phyloP scores from a whole-genome alignment of 2,888 invertebrate species.

The Deroplatys truncata region DNA sequence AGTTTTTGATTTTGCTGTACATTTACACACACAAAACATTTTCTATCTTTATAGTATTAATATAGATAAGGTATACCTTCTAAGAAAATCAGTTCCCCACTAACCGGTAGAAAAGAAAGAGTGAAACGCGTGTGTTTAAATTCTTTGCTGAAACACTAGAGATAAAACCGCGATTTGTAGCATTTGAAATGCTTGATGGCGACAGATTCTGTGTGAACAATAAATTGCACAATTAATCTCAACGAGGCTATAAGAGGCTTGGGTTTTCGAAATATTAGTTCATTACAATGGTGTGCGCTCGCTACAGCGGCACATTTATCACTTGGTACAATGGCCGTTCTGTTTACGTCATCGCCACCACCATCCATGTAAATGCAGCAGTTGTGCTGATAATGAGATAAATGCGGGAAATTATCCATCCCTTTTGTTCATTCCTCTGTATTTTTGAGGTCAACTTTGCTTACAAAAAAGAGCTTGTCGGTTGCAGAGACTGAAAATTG shows the following conservation, averaged over 20 bases:
- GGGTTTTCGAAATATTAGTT: neutral
- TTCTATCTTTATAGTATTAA: no score
- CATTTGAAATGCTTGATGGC: neutral
- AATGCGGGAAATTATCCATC: neutral
- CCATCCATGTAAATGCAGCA: neutral
- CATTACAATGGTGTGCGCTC: neutral
- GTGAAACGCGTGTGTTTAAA: no score
- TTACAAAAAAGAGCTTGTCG: neutral
- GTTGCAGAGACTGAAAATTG: neutral
- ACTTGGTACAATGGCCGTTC: neutral
- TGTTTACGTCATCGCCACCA: neutral
- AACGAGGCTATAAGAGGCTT: neutral
- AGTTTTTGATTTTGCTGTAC: no score
- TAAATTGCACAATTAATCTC: neutral
- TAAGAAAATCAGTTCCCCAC: no score
- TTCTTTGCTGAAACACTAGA: neutral
- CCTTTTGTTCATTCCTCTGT: neutral
- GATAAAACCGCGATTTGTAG: neutral
- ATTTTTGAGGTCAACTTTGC: neutral
- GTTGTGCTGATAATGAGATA: neutral
- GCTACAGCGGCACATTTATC: neutral
- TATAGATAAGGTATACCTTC: no score
- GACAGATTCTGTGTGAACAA: neutral
- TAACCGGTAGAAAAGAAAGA: neutral
- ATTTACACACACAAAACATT: no score